phyloP scores from a whole-genome alignment of 2,888 invertebrate genomes.

The Eupelmus urozonus region DNA sequence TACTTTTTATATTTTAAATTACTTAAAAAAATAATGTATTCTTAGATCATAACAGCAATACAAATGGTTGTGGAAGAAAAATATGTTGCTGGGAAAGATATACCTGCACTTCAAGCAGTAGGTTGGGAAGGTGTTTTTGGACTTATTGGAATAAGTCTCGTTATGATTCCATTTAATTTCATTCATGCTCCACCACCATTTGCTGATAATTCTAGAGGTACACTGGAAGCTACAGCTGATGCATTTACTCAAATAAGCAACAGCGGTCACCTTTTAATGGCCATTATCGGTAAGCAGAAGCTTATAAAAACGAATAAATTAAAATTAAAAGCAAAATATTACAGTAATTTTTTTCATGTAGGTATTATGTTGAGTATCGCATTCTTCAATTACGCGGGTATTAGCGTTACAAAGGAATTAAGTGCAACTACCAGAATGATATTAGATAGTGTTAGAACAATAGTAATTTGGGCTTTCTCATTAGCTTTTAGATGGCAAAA shows the following conservation, averaged over 20 bases:
- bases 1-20: background rate
- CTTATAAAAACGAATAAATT: background rate
- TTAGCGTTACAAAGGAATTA: conserved; percentile 94
- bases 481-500: conserved; percentile 87
- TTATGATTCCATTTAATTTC: conserved; percentile 90
- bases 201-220: conserved; percentile 85
- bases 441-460: conserved; percentile 90
- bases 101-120: conserved; percentile 93
- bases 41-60: conserved; percentile 87
- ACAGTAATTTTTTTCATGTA: conserved; percentile 71
- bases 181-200: conserved; percentile 87
- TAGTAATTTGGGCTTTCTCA: conserved; percentile 93
- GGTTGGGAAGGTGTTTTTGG: conserved; percentile 96
- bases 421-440: conserved; percentile 95
- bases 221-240: conserved; percentile 91
- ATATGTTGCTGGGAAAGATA: conserved; percentile 89
- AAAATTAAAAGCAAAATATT: conserved; percentile 8
- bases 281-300: conserved; percentile 80
- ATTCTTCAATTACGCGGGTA: conserved; percentile 94
- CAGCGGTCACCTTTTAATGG: conserved; percentile 81
- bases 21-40: background rate
- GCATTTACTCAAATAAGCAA: conserved; percentile 90
- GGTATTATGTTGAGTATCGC: conserved; percentile 92
- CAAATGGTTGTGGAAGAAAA: conserved; percentile 98
- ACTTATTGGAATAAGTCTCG: conserved; percentile 80